phyloP scores from a whole-genome alignment of 1,140 invertebrate genomes.

The Trialeurodes vaporariorum region DNA sequence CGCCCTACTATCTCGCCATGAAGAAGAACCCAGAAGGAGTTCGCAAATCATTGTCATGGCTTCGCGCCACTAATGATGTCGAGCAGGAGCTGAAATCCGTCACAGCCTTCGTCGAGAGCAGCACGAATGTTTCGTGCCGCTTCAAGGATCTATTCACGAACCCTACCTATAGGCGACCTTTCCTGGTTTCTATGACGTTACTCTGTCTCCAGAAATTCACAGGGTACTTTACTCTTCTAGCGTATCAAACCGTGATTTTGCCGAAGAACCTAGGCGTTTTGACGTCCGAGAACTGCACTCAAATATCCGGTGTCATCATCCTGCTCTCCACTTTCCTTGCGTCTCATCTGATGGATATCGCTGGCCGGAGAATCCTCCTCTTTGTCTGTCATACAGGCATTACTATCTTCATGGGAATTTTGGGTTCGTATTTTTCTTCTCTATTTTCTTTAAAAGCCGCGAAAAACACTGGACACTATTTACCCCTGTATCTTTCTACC shows the following conservation, averaged over 20 bases:
- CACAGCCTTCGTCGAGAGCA: neutral
- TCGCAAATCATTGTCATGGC: neutral
- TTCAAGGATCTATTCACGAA: neutral
- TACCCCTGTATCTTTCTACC: too few relatives aligned
- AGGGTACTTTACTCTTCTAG: neutral
- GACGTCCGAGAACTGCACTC: neutral
- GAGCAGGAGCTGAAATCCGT: conserved; percentile 1
- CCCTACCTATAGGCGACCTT: neutral
- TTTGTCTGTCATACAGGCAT: neutral
- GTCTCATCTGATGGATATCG: neutral
- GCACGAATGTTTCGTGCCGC: neutral
- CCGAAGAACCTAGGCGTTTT: neutral
- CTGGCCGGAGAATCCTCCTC: neutral
- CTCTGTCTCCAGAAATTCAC: neutral
- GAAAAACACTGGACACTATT: too few relatives aligned
- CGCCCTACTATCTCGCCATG: neutral
- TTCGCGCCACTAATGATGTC: neutral
- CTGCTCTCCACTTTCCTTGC: neutral
- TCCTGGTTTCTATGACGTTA: neutral
- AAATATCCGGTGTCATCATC: neutral
- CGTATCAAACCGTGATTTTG: neutral
- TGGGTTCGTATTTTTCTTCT: too few relatives aligned
- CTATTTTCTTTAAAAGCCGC: too few relatives aligned
- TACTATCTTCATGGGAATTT: neutral
- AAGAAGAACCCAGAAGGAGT: neutral